A percentile compares a stretch with the other conserved stretches of the same genome.
phyloP scores from a whole-genome alignment of 2,113 vertebrate genomes.

The human (Homo sapiens) region GRCh38 chr9:106224501-106225000 shows the following conservation, averaged over 20 bases:
- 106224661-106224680: not conserved
- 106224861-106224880: not conserved
- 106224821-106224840: not conserved
- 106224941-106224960: not conserved
- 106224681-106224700: not conserved
- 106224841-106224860: not conserved
- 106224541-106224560: not conserved
- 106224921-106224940: not conserved
- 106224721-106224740: not conserved
- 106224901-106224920: not conserved
- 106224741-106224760: not conserved
- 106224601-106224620: not conserved
- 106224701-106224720: slow-evolving; percentile 2
- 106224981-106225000: not conserved
- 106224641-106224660: not conserved
- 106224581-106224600: not conserved
- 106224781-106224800: not conserved
- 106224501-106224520: not conserved
- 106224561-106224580: slow-evolving; percentile 4
- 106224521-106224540: not conserved
- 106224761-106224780: not conserved
- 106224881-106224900: not conserved
- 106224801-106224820: not conserved
- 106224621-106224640: not conserved
- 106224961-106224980: slow-evolving; percentile 15